Conservation (phyloP, 2,888 invertebrate species). For the Psylliodes chrysocephalus region DNA sequence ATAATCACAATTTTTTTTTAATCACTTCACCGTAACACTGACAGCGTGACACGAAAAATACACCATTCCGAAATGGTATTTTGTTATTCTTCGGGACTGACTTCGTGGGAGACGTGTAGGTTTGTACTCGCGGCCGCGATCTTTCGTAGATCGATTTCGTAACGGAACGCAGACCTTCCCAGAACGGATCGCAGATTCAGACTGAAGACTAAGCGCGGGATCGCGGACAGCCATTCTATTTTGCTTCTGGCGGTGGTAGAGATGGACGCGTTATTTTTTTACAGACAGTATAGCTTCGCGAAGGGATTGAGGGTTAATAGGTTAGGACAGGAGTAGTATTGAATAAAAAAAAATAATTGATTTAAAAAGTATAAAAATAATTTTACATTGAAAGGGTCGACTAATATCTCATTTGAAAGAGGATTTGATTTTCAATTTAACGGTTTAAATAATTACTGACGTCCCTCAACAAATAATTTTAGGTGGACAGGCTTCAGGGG, state of each 20-base stretch:
- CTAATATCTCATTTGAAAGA: no score
- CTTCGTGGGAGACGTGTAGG: conserved; percentile 54
- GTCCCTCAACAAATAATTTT: no score
- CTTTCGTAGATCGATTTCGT: neutral
- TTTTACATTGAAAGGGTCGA: no score
- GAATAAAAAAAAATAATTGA: no score
- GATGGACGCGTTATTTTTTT: neutral
- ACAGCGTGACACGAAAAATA: neutral
- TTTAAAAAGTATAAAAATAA: no score
- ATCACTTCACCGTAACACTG: conserved; percentile 27
- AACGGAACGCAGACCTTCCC: conserved; percentile 30
- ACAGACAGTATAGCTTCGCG: no score
- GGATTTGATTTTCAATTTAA: no score
- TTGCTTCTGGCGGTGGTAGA: conserved; percentile 7
- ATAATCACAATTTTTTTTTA: neutral
- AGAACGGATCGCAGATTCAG: neutral
- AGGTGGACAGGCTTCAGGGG: no score
- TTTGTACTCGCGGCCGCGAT: neutral
- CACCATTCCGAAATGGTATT: neutral
- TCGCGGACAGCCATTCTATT: conserved; percentile 11
- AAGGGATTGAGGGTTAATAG: neutral
- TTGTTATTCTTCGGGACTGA: neutral
- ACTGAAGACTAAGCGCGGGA: conserved; percentile 18
- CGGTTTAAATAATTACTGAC: no score
- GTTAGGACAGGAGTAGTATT: no score